phyloP scores from a whole-genome alignment of 1,140 invertebrate species.

The Heliconius nattereri region DNA sequence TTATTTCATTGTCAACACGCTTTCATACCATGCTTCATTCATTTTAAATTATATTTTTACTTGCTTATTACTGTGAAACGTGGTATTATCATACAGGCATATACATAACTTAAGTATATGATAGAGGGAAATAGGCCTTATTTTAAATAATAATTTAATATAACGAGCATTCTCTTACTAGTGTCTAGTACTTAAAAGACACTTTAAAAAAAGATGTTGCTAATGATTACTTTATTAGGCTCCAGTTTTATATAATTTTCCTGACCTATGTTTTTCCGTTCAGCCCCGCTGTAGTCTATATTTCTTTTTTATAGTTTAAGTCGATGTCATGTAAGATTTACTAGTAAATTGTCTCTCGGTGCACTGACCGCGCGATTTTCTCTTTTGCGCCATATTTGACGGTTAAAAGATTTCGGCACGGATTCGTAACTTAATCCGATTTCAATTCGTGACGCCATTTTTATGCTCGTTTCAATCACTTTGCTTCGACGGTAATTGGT shows the following conservation, averaged over 20 bases:
- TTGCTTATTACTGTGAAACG: conserved; percentile 34
- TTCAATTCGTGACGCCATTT: conserved; percentile 63
- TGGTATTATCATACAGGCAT: background rate
- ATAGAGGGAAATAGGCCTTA: background rate
- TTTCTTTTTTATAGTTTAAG: background rate
- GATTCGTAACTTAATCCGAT: conserved; percentile 67
- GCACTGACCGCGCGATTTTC: conserved; percentile 70
- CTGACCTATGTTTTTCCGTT: background rate
- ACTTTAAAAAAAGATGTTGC: too few relatives aligned
- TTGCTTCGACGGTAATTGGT: conserved; percentile 48
- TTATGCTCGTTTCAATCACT: conserved; percentile 51
- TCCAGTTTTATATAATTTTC: background rate
- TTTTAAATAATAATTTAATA: too few relatives aligned
- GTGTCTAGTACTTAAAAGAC: too few relatives aligned
- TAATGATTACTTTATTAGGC: background rate
- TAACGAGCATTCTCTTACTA: too few relatives aligned
- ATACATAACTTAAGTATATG: background rate
- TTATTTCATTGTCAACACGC: conserved; percentile 53
- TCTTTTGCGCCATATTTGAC: conserved; percentile 72
- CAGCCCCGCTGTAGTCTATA: background rate
- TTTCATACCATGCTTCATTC: conserved; percentile 32
- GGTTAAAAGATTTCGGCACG: conserved; percentile 70
- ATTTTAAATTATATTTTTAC: conserved; percentile 28
- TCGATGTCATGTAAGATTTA: background rate
- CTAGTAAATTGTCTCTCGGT: conserved; percentile 28